Percentiles rank a stretch among this genome's conserved stretches.
These are phyloP conservation scores for Caligus rogercresseyi DNA, from an alignment of 1,140 invertebrate species.

Conservation along the genomic window DNA sequence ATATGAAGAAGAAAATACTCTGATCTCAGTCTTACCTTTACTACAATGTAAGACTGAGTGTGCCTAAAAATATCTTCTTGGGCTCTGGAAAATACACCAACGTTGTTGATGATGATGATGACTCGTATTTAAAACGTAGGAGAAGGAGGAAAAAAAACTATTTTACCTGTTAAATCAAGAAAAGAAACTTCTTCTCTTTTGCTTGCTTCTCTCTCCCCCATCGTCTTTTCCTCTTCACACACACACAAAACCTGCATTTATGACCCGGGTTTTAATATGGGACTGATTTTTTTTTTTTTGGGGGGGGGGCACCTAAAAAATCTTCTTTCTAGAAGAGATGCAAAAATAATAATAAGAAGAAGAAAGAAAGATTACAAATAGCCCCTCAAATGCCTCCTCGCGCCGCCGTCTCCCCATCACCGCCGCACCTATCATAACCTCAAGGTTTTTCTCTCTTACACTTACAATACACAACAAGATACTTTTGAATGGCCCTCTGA, in stretches of 20 bases:
- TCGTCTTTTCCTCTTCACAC: too few species aligned
- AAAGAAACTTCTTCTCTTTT: too few species aligned
- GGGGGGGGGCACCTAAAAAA: too few species aligned
- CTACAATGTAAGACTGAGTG: too few species aligned
- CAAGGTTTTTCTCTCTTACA: neutral
- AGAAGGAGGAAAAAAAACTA: neutral
- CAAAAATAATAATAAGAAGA: neutral
- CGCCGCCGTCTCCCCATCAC: neutral
- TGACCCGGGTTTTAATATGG: neutral
- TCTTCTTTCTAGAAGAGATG: too few species aligned
- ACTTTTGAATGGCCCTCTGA: too few species aligned
- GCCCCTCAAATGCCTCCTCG: neutral
- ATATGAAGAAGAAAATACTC: too few species aligned
- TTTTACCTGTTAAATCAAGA: neutral
- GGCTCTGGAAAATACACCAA: neutral
- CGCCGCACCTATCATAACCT: neutral
- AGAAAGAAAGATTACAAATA: neutral
- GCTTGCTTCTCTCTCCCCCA: too few species aligned
- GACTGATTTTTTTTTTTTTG: neutral
- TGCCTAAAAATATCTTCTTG: neutral
- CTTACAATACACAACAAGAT: too few species aligned
- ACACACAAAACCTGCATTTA: neutral
- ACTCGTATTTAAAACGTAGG: neutral
- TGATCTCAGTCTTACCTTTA: too few species aligned
- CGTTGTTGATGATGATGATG: too few species aligned